phyloP scores from a whole-genome alignment of 2,888 invertebrate species.

The Eupithecia dodoneata region DNA sequence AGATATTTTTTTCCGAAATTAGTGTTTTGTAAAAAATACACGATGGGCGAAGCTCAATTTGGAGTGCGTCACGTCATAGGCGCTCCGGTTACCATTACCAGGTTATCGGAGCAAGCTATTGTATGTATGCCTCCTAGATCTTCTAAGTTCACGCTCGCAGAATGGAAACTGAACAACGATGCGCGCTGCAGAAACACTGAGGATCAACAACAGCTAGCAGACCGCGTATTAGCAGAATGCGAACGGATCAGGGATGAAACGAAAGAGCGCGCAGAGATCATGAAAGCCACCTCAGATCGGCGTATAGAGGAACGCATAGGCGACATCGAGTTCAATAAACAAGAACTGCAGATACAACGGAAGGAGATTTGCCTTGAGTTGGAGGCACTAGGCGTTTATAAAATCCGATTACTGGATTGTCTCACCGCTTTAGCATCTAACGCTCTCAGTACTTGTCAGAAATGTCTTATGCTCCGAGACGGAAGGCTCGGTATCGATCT shows the following conservation, averaged over 20 bases:
- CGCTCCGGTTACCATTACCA: slow-evolving; percentile 71
- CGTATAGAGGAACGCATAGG: slow-evolving; percentile 91
- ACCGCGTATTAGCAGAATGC: slow-evolving; percentile 87
- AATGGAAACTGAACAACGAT: slow-evolving; percentile 90
- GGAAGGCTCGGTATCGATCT: slow-evolving; percentile 91
- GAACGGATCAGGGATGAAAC: slow-evolving; percentile 88
- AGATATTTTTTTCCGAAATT: slow-evolving; percentile 17
- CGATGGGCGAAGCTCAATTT: slow-evolving; percentile 72
- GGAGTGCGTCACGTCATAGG: slow-evolving; percentile 73
- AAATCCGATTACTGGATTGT: slow-evolving; percentile 89
- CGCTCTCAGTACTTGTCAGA: slow-evolving; percentile 87
- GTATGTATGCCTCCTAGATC: slow-evolving; percentile 78
- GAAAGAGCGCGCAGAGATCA: slow-evolving; percentile 87
- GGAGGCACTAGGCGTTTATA: slow-evolving; percentile 90
- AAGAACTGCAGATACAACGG: slow-evolving; percentile 90
- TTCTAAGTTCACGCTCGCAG: slow-evolving; percentile 86
- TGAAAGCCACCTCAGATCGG: slow-evolving; percentile 91
- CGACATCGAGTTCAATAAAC: slow-evolving; percentile 91
- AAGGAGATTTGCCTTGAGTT: slow-evolving; percentile 90
- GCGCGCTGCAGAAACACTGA: slow-evolving; percentile 88
- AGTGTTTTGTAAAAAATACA: slow-evolving; percentile 26
- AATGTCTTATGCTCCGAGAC: slow-evolving; percentile 91
- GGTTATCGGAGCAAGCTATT: slow-evolving; percentile 73
- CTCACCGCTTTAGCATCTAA: slow-evolving; percentile 85
- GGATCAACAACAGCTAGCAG: slow-evolving; percentile 92